These are phyloP conservation scores for Odocoileus virginianus DNA, from an alignment of 2,113 vertebrate genomes.

Conservation along the genomic window DNA sequence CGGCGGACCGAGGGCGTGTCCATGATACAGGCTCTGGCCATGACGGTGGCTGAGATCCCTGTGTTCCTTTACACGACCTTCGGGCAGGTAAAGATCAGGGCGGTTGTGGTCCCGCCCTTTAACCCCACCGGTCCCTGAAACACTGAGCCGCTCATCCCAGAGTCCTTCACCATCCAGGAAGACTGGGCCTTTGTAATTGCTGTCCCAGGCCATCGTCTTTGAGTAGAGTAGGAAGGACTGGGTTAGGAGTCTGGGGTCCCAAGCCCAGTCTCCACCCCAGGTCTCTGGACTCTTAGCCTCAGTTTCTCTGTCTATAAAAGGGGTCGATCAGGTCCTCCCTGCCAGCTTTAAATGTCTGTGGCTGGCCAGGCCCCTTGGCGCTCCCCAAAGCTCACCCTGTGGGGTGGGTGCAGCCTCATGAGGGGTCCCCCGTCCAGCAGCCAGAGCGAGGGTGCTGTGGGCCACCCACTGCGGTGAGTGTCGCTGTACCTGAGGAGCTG, in stretches of 20 bases:
- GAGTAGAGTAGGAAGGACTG: not conserved
- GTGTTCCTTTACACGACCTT: conserved; percentile 97
- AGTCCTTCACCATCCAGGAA: not conserved
- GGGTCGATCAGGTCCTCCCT: not conserved
- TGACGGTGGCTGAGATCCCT: conserved; percentile 98
- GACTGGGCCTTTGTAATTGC: not conserved
- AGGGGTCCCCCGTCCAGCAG: not conserved
- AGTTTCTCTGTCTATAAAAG: not conserved
- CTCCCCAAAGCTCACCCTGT: not conserved
- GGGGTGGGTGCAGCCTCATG: not conserved
- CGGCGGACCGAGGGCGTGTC: conserved; percentile 90
- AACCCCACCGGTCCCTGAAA: not conserved
- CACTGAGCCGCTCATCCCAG: not conserved
- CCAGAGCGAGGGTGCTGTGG: not conserved
- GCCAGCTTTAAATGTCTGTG: not conserved
- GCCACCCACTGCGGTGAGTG: not conserved
- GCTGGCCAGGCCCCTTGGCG: not conserved
- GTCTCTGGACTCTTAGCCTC: not conserved
- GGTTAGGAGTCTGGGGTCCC: not conserved
- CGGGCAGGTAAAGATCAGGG: conserved; percentile 87
- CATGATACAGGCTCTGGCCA: conserved; percentile 95
- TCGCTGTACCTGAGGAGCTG: not conserved
- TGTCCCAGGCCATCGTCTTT: not conserved
- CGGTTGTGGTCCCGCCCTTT: not conserved
- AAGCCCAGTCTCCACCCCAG: not conserved